phyloP scores from a whole-genome alignment of 2,888 invertebrate species.

The Phoenoteleia sp. region DNA sequence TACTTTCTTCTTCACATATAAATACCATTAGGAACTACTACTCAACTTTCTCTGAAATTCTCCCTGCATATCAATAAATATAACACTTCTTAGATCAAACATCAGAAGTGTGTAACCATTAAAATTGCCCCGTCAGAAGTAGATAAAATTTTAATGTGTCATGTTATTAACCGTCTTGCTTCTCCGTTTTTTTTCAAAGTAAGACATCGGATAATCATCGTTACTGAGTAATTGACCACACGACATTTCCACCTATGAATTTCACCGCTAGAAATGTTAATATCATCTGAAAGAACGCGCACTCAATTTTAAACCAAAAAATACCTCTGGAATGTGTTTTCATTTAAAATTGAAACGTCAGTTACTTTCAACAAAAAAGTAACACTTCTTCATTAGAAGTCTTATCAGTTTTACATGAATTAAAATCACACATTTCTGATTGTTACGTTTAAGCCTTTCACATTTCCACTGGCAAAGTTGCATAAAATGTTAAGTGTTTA shows the following conservation, averaged over 20 bases:
- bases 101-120: too few species aligned
- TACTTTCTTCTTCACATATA: background rate
- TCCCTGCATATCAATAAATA: background rate
- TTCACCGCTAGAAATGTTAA: too few species aligned
- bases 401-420: background rate
- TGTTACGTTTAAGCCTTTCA: conserved; percentile 23
- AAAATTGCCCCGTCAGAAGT: background rate
- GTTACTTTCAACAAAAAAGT: too few species aligned
- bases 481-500: background rate
- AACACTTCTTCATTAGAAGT: background rate
- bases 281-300: too few species aligned
- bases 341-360: too few species aligned
- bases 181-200: background rate
- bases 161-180: conserved; percentile 1
- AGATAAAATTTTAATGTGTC: background rate
- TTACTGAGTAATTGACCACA: too few species aligned
- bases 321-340: too few species aligned
- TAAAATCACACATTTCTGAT: background rate
- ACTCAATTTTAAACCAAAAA: too few species aligned
- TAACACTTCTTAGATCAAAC: background rate
- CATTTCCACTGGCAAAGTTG: background rate
- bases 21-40: background rate
- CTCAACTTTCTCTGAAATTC: conserved; percentile 17
- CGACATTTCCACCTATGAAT: too few species aligned
- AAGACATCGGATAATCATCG: background rate